phyloP scores from a whole-genome alignment of 2,113 vertebrate species.

The Mesembrinibis cayennensis region DNA sequence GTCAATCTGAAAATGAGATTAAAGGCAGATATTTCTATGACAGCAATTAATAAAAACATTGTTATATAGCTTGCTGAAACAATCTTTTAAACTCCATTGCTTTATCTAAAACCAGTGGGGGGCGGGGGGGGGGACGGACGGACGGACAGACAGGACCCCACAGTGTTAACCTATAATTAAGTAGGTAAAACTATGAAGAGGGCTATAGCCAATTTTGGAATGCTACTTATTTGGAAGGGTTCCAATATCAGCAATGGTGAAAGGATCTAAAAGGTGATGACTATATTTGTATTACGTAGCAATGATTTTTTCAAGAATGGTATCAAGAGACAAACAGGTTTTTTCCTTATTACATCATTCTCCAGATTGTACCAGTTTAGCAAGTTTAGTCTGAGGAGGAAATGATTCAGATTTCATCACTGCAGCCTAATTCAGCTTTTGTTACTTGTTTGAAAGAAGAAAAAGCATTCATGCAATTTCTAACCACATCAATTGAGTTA shows the following conservation, averaged over 20 bases:
- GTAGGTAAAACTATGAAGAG: conserved; percentile 2
- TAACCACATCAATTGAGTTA: conserved; percentile 64
- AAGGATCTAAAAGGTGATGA: conserved; percentile 51
- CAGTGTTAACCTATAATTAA: conserved; percentile 39
- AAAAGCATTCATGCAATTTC: conserved; percentile 51
- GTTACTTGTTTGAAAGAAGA: conserved; percentile 57
- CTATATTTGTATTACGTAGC: conserved; percentile 33
- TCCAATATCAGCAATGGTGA: conserved; percentile 49
- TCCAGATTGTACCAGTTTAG: conserved; percentile 55
- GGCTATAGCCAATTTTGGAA: conserved; percentile 3
- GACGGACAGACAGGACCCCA: no score
- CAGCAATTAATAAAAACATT: conserved; percentile 13
- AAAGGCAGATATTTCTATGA: neutral
- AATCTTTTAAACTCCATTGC: neutral
- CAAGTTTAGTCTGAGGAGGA: conserved; percentile 50
- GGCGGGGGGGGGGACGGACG: no score
- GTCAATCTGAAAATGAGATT: conserved; percentile 25
- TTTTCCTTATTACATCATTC: conserved; percentile 63
- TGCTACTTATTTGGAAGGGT: conserved; percentile 44
- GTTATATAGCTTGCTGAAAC: neutral
- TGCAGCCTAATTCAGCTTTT: conserved; percentile 61
- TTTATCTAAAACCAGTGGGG: neutral
- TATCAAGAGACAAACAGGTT: conserved; percentile 53
- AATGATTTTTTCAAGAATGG: conserved; percentile 33
- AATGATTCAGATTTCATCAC: conserved; percentile 60